Conservation (phyloP, 2,113 vertebrate genomes). For the Tachycineta bicolor region DNA sequence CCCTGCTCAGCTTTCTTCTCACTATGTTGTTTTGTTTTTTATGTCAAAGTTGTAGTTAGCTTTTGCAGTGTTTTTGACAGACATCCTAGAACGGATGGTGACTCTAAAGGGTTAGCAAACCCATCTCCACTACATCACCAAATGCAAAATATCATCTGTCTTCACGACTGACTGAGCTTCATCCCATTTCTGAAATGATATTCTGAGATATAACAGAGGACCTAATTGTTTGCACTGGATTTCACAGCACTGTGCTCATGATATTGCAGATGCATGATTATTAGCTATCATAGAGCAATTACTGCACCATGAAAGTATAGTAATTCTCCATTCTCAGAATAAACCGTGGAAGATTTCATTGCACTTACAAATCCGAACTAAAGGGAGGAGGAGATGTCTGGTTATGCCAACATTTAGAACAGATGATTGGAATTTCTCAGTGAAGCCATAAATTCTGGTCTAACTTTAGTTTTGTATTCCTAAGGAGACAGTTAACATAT, state of each 20-base stretch:
- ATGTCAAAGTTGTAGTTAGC: rapidly evolving
- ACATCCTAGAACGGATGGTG: background rate
- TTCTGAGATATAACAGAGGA: background rate
- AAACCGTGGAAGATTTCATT: background rate
- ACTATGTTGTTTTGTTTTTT: background rate
- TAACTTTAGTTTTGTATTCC: background rate
- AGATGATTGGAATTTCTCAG: background rate
- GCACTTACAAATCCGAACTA: constrained; percentile 11
- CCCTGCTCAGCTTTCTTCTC: background rate
- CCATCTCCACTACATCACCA: background rate
- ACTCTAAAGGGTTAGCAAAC: background rate
- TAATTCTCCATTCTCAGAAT: constrained; percentile 11
- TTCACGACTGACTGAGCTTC: background rate
- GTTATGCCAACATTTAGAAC: background rate
- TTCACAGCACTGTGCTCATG: background rate
- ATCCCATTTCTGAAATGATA: background rate
- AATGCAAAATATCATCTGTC: constrained; percentile 14
- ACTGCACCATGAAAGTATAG: background rate
- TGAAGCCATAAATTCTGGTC: background rate
- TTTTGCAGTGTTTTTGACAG: background rate
- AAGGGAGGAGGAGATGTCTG: background rate
- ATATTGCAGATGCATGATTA: constrained; percentile 25
- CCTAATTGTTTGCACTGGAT: constrained; percentile 9
- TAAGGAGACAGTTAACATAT: background rate
- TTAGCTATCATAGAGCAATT: constrained; percentile 36